Evolutionary conservation across 2,797 vertebrate species (phyloP).

Genomic region (Acanthurus leucopareius): DNA sequence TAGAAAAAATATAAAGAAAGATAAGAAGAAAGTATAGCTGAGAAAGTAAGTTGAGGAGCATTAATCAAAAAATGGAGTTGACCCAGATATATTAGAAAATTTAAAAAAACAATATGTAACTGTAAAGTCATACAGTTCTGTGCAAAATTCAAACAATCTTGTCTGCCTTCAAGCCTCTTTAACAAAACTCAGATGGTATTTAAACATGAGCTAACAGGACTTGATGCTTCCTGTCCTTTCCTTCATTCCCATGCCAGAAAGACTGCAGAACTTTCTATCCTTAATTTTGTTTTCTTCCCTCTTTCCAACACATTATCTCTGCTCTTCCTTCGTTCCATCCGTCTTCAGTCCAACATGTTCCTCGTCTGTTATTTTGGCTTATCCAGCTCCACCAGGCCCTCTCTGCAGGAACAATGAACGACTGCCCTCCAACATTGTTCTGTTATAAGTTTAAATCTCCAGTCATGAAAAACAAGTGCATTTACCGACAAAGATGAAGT

Average conservation of each 20-base stretch:
- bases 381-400: conserved; percentile 69
- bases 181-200: conserved; percentile 5
- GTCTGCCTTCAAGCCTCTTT: not conserved
- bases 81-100: too few species aligned
- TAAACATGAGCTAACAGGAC: conserved; percentile 4
- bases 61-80: too few species aligned
- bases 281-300: conserved; percentile 33
- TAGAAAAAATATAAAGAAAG: too few species aligned
- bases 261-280: conserved; percentile 6
- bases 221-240: conserved; percentile 27
- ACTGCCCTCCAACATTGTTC: conserved; percentile 60
- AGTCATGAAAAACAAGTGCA: conserved; percentile 26
- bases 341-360: conserved; percentile 54
- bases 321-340: conserved; percentile 41
- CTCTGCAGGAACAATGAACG: conserved; percentile 55
- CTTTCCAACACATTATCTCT: conserved; percentile 44
- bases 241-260: conserved; percentile 14
- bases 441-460: conserved; percentile 46
- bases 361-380: conserved; percentile 75
- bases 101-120: not conserved
- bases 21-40: too few species aligned
- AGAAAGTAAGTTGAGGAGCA: too few species aligned
- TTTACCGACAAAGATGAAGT: conserved; percentile 17
- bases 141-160: not conserved
- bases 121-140: too few species aligned